These are phyloP conservation scores for Dinocampus coccinellae DNA, from an alignment of 2,888 invertebrate species.

Conservation along the genomic window DNA sequence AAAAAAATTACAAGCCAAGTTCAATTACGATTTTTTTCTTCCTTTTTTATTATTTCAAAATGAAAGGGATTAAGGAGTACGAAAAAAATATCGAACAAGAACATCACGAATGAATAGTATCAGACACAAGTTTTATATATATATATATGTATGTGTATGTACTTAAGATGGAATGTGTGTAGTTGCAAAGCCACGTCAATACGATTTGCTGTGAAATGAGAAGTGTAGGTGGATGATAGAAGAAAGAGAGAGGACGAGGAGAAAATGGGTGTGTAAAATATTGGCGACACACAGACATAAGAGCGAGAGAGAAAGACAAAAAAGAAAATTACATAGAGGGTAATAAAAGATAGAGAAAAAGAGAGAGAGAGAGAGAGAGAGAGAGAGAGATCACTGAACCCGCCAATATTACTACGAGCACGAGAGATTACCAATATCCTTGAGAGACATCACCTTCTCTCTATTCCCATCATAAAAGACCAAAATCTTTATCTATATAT, in stretches of 20 bases:
- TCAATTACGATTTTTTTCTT: too few species aligned
- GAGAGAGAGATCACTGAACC: constrained; percentile 61
- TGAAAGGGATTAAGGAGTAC: too few species aligned
- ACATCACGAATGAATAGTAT: neutral
- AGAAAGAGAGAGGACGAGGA: too few species aligned
- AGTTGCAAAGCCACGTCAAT: constrained; percentile 63
- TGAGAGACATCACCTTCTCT: constrained; percentile 67
- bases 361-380: constrained; percentile 18
- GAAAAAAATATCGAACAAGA: neutral
- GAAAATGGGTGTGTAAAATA: too few species aligned
- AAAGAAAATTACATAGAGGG: constrained; percentile 58
- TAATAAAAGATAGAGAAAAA: constrained; percentile 10
- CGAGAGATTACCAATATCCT: constrained; percentile 70
- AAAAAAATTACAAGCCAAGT: too few species aligned
- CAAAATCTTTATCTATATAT: constrained; percentile 64
- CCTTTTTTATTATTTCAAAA: too few species aligned
- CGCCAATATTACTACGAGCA: constrained; percentile 67
- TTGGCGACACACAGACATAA: too few species aligned
- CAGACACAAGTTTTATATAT: constrained; percentile 17
- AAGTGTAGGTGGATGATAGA: constrained; percentile 40
- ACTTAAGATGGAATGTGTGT: constrained; percentile 58
- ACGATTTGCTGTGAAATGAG: constrained; percentile 55
- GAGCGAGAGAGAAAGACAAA: constrained; percentile 26
- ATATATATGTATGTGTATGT: constrained; percentile 46
- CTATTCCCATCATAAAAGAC: constrained; percentile 68